A percentile compares a stretch with the other conserved stretches of the same genome.
phyloP scores from a whole-genome alignment of 1,140 invertebrate species.

The Anoplolepis gracilipes region DNA sequence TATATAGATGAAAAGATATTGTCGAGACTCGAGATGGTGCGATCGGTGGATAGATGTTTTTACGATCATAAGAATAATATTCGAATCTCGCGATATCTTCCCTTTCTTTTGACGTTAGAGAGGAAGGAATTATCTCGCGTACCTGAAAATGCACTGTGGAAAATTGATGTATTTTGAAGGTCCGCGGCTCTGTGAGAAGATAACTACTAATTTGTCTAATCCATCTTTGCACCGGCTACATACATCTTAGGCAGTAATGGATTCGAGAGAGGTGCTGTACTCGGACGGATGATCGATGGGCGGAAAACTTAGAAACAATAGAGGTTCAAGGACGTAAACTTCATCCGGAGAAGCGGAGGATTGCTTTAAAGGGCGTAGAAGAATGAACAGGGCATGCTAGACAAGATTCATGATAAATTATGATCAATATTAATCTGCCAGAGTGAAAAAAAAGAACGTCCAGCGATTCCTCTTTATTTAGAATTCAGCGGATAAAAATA shows the following conservation, averaged over 20 bases:
- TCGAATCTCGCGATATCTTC: not conserved
- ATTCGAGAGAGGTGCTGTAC: constrained; percentile 33
- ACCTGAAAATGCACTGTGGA: constrained; percentile 3
- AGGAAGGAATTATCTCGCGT: not conserved
- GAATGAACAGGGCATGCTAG: constrained; percentile 9
- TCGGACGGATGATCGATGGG: constrained; percentile 62
- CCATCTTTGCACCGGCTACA: constrained; percentile 55
- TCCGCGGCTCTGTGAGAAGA: constrained; percentile 24
- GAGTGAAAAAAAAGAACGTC: not conserved
- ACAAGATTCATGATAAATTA: constrained; percentile 54
- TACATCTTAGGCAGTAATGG: constrained; percentile 52
- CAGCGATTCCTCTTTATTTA: constrained; percentile 44
- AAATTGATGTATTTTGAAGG: constrained; percentile 43
- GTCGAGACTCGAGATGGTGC: not conserved
- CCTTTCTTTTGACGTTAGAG: not conserved
- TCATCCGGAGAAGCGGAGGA: not conserved
- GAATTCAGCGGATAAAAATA: constrained; percentile 15
- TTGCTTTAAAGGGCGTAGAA: constrained; percentile 37
- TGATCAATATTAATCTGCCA: constrained; percentile 43
- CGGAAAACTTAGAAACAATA: constrained; percentile 58
- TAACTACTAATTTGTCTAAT: constrained; percentile 65
- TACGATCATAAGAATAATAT: constrained; percentile 14
- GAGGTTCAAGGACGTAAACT: constrained; percentile 61
- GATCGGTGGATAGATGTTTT: not conserved
- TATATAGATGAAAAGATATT: constrained; percentile 7